A percentile compares a stretch with the other conserved stretches of the same genome.
Conservation (phyloP, 2,888 invertebrate genomes). For the Polymixis flavicincta region DNA sequence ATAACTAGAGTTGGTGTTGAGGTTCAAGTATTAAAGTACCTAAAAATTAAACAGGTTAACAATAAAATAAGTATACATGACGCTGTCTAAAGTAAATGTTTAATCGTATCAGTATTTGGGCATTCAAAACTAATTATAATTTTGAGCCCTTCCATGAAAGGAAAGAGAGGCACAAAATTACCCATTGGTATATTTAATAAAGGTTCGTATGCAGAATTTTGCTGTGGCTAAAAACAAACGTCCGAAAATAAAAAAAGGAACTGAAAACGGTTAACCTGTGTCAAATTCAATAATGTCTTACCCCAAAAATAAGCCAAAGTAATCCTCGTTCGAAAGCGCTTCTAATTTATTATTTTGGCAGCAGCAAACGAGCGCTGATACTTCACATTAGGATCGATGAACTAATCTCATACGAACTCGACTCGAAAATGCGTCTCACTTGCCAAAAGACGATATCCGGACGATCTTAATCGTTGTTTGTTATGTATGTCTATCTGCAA, state of each 20-base stretch:
- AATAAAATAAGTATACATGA: not conserved
- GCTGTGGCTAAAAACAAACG: not conserved
- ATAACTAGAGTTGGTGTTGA: constrained; percentile 7
- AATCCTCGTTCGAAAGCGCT: constrained; percentile 2
- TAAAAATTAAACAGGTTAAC: not conserved
- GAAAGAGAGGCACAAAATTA: constrained; percentile 6
- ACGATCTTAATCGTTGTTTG: constrained; percentile 4
- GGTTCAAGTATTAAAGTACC: constrained; percentile 14
- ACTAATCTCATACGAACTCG: constrained; percentile 18
- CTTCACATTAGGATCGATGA: constrained; percentile 23
- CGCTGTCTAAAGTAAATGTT: not conserved
- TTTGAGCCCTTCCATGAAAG: not conserved
- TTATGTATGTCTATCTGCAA: no score
- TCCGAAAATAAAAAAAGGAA: constrained; percentile 27
- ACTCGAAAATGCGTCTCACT: constrained; percentile 6
- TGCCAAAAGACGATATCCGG: constrained; percentile 36
- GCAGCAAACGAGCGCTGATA: constrained; percentile 10
- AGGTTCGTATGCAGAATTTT: not conserved
- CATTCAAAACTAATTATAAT: not conserved
- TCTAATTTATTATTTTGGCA: constrained; percentile 49
- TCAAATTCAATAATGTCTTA: constrained; percentile 27
- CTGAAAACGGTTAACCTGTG: constrained; percentile 19
- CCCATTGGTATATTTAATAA: constrained; percentile 16
- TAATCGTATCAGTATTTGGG: not conserved
- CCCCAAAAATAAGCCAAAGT: constrained; percentile 18